Evolutionary conservation across 2,113 vertebrate genomes (phyloP).

Genomic region (Platanista minor): DNA sequence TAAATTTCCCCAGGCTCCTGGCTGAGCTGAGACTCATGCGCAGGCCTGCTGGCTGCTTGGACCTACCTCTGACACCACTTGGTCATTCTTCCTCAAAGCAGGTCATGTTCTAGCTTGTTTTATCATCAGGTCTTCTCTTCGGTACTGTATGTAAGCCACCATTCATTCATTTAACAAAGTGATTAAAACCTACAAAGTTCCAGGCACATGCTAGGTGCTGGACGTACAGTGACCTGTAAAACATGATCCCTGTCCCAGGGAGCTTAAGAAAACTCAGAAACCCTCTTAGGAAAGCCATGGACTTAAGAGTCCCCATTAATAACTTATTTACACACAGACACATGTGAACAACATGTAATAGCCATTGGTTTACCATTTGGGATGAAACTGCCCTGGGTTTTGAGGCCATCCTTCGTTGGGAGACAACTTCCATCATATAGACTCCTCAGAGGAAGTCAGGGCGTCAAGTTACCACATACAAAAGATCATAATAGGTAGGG

Average conservation of each 20-base stretch:
- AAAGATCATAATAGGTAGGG: not conserved
- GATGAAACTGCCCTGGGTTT: not conserved
- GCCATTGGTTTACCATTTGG: not conserved
- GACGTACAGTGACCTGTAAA: not conserved
- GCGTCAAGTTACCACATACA: not conserved
- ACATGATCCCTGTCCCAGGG: not conserved
- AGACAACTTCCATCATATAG: not conserved
- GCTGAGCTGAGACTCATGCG: not conserved
- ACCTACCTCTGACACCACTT: rapidly evolving
- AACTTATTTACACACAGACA: not conserved
- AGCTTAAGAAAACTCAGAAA: not conserved
- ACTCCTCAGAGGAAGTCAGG: not conserved
- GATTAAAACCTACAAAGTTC: not conserved
- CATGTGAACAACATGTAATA: not conserved
- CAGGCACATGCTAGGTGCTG: not conserved
- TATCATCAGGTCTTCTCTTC: not conserved
- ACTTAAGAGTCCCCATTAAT: not conserved
- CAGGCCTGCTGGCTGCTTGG: no score
- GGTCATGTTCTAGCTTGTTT: not conserved
- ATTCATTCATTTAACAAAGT: not conserved
- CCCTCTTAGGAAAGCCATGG: not conserved
- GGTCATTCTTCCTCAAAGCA: not conserved
- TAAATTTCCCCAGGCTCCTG: not conserved
- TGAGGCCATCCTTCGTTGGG: not conserved
- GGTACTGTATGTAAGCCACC: not conserved